Conservation (phyloP, 2,888 invertebrate genomes). For the Lydus trimaculatus region DNA sequence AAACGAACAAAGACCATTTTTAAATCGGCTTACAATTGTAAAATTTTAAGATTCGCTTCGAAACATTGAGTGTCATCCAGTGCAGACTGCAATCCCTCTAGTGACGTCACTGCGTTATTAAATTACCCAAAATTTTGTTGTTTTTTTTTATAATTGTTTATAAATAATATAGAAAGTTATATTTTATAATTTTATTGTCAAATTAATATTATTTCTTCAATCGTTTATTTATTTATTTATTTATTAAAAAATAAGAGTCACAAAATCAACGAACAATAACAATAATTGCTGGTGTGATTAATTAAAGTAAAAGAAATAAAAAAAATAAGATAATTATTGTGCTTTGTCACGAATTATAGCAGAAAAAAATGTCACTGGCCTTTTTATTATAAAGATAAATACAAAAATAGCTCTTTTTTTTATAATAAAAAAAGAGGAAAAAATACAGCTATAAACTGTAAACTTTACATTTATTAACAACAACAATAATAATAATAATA, state of each 20-base stretch:
- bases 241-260: neutral
- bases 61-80: too few species aligned
- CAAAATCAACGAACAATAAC: slow-evolving; percentile 4
- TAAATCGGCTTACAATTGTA: too few species aligned
- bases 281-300: neutral
- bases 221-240: too few species aligned
- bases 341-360: neutral
- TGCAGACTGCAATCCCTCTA: too few species aligned
- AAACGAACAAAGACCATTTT: too few species aligned
- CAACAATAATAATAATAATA: too few species aligned
- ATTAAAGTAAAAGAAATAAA: neutral
- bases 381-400: neutral
- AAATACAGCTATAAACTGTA: neutral
- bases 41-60: too few species aligned
- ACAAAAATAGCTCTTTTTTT: too few species aligned
- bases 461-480: too few species aligned
- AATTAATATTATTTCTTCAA: neutral
- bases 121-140: neutral
- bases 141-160: neutral
- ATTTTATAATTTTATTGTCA: neutral
- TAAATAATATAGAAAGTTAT: slow-evolving; percentile 1
- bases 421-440: too few species aligned
- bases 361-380: slow-evolving; percentile 4
- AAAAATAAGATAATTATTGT: neutral
- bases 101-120: too few species aligned